Base-by-base conservation (phyloP, 2,113 vertebrate species). In the Notothenia rossii region DNA sequence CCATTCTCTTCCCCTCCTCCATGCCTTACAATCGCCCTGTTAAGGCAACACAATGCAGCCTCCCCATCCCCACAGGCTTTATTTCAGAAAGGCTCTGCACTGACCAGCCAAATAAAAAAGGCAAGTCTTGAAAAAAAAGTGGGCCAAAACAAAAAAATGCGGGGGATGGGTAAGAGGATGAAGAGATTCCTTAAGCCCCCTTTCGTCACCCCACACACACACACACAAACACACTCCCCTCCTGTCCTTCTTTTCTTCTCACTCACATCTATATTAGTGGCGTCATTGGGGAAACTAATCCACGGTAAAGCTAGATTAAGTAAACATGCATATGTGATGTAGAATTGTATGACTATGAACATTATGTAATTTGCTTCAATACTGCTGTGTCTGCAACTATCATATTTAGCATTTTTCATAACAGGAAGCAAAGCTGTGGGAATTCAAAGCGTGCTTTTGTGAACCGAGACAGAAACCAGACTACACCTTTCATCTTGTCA, bases 21-120 rank as follows among this genome's bases (percentile, higher is more conserved):
- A 83, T 76, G 82, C 88, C 84, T 91, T 77, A 93, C 86, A 95
- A 91, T 68, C 80, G 70, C 89, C 93, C 86, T 60, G 86, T 91
- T 92, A 88, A 95, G 94, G 90, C 61, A 88, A 89, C 84, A 93
- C 84, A 90, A 86, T 89, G 90, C 84, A 54, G 84, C 91, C 91
- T 77, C 85, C 83, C 87, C 86, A 65, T 90, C 91, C 92, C 92
- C 93, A 88, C 80, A 86, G 86, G 84, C 89, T 93, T 93, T 91
- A 91, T 92, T 90, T 81, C 89, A 94, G 89, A 94, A 86, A 92
- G 84, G 80, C 86, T 79, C 79, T 73, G 73, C 60, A 70, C 83
- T 92, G 91, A 94, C 93, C 92, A 68, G 85, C 75, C 90, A 93
- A 89, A 92, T 93, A 93, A 91, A 94, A 29, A 94, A 95, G 92